phyloP scores from a whole-genome alignment of 2,888 invertebrate species.

The Sesia apiformis region DNA sequence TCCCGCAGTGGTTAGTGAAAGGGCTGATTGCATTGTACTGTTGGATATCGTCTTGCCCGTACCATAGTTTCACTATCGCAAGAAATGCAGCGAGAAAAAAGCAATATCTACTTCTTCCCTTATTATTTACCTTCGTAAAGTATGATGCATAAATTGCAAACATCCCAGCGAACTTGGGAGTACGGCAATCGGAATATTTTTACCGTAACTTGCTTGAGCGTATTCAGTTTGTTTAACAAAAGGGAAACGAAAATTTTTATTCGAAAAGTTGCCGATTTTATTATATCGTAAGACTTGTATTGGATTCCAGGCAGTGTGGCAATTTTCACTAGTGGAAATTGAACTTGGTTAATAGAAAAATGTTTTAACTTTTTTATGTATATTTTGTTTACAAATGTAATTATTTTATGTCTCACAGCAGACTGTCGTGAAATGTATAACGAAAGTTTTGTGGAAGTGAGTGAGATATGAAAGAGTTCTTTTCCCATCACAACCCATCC shows the following conservation, averaged over 20 bases:
- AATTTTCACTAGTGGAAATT: neutral
- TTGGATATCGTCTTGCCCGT: too few species aligned
- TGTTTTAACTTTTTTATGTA: neutral
- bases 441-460: too few species aligned
- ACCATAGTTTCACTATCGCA: too few species aligned
- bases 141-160: constrained; percentile 7
- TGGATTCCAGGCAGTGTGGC: neutral
- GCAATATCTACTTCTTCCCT: constrained; percentile 4
- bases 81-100: constrained; percentile 1
- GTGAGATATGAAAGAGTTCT: too few species aligned
- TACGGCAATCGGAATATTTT: constrained; percentile 5
- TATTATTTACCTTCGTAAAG: constrained; percentile 4
- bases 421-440: too few species aligned
- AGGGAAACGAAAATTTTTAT: neutral
- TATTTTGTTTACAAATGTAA: too few species aligned
- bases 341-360: neutral
- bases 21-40: too few species aligned
- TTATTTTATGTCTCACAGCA: too few species aligned
- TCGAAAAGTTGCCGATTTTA: constrained; percentile 3
- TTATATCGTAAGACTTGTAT: constrained; percentile 1
- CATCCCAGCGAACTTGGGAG: constrained; percentile 1
- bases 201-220: constrained; percentile 2
- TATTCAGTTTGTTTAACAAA: constrained; percentile 3
- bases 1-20: too few species aligned
- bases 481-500: too few species aligned